Percentiles rank a stretch among this genome's conserved stretches.
These are phyloP conservation scores for Peromyscus aztecus DNA, from an alignment of 2,797 vertebrate species.

Conservation along the genomic window DNA sequence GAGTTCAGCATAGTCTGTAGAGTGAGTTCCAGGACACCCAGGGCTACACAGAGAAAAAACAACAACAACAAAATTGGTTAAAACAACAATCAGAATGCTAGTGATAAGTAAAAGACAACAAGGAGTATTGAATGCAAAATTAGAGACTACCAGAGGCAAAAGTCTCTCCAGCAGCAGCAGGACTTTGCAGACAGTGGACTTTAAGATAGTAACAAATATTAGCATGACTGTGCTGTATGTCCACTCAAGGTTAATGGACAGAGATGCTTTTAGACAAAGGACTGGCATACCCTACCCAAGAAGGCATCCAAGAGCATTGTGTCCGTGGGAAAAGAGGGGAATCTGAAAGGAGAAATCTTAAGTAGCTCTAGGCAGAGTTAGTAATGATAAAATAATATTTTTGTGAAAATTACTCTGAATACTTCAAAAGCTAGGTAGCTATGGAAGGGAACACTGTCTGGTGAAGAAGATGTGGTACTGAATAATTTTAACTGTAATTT, in stretches of 20 bases:
- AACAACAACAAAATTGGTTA: background rate
- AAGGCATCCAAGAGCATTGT: background rate
- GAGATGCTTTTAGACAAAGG: background rate
- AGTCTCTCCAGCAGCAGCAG: background rate
- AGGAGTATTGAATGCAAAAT: background rate
- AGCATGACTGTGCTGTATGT: background rate
- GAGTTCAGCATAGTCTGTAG: background rate
- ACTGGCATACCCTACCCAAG: background rate
- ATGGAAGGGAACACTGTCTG: background rate
- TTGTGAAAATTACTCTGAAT: slow-evolving; percentile 2
- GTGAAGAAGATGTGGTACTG: background rate
- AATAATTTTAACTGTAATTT: slow-evolving; percentile 8
- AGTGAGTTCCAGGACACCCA: background rate
- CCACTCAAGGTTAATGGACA: background rate
- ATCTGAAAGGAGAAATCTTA: background rate
- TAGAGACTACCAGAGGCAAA: background rate
- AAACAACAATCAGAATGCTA: background rate
- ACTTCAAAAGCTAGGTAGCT: background rate
- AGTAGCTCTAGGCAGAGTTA: background rate
- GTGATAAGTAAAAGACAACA: slow-evolving; percentile 27
- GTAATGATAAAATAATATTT: background rate
- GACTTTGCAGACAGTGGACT: background rate
- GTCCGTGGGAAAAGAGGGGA: background rate
- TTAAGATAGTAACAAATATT: background rate
- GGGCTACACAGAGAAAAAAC: background rate